Base-by-base conservation (phyloP, 2,888 invertebrate genomes). In the Hedychridium roseum region DNA sequence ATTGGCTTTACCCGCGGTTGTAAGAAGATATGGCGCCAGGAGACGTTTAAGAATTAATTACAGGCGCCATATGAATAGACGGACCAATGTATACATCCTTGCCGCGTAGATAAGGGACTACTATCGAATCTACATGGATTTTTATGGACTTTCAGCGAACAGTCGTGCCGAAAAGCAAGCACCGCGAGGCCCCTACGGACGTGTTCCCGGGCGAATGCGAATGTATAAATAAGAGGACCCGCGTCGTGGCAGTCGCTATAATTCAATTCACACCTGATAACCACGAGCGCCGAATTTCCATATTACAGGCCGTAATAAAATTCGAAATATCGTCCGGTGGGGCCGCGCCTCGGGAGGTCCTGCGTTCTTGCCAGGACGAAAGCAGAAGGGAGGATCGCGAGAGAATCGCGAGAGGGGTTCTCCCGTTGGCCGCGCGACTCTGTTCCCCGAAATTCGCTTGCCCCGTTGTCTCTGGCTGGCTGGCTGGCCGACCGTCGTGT, bases 251-350 rank as follows among this genome's bases (percentile, higher is more conserved):
- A 60, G 49, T 54, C 60, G 53, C 73, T 71, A 72, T 73, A 73
- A 73, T 73, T 73, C 73, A 72, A 73, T 73, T 73, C 71, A 73
- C 73, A 72, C 73, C 73, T 73, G 72, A 73, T 73, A 73, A 73
- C 67, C 56, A 64, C 57, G 64, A 60, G 64, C 60, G 47, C 54
- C 60, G 68, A 66, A 73, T 73, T 71, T 68, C 68, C 68, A 68
- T 68, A 67, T 66, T 68, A 68, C 66, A 65, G 65, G 53, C 62
- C 30, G 62, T 60, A 67, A 70, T 71, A 72, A 73, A 73, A 71
- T 71, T 67, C 60, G 64, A 68, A 68, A 70, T 63, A 66, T 68
- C 60, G 61, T 68, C 61, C 62, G 64, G 64, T 62, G 65, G 64
- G 68, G 56, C 64, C 56, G 45, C 68, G 36, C 71, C 46, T 64